Evolutionary conservation across 2,797 vertebrate genomes (phyloP).

Genomic region (Rhinoraja longicauda): DNA sequence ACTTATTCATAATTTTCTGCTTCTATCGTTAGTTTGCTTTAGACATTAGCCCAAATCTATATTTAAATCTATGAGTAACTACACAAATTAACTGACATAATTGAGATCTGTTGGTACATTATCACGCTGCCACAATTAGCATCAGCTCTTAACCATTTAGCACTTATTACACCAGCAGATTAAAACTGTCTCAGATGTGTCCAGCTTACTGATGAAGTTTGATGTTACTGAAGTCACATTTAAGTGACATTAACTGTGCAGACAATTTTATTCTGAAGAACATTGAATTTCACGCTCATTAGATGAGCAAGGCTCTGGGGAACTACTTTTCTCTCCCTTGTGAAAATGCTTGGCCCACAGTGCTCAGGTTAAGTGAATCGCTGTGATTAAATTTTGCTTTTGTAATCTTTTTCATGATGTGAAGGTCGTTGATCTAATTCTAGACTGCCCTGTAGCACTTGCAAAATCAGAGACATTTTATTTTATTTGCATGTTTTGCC

Average conservation of each 20-base stretch:
- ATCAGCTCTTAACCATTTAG: conserved; percentile 1
- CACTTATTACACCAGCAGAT: not conserved
- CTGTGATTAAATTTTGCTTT: not conserved
- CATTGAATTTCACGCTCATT: not conserved
- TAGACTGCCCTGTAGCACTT: not conserved
- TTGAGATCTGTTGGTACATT: not conserved
- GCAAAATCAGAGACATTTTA: not conserved
- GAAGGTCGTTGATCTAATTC: conserved; percentile 14
- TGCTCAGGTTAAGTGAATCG: not conserved
- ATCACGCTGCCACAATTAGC: not conserved
- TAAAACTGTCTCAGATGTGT: not conserved
- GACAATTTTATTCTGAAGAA: not conserved
- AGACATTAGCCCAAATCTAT: not conserved
- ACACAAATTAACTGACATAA: not conserved
- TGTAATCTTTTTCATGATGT: not conserved
- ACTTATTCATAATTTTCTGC: not conserved
- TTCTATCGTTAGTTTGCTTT: not conserved
- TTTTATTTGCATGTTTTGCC: not conserved
- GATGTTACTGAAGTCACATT: not conserved
- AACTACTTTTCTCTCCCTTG: not conserved
- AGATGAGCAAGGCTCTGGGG: not conserved
- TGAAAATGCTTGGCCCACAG: not conserved
- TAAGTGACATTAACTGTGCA: not conserved
- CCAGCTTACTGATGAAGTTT: not conserved
- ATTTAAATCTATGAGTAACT: not conserved